Evolutionary conservation across 2,888 invertebrate species (phyloP), one percentile per base, ranked within the genome.

Genomic region (Eupithecia pulchellata): DNA sequence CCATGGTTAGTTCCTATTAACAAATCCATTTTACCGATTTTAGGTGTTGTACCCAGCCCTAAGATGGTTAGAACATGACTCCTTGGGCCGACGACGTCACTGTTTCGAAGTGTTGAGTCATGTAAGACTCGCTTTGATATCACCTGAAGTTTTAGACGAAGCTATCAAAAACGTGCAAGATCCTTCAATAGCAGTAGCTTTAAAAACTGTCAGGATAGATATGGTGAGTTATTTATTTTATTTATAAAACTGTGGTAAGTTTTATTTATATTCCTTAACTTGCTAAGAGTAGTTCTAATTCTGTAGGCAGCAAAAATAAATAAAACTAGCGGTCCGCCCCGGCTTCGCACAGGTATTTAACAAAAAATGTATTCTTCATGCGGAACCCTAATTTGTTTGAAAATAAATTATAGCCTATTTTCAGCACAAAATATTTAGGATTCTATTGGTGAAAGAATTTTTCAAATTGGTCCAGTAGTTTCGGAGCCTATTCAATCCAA

Each of bases 71-170:
- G 96, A 96, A 77, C 97, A 97, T 83, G 97, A 98, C 84, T 96
- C 97, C 20, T 92, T 96, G 25, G 95, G 96, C 66, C 95, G 99
- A 68, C 95, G 98, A 76, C 96, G 97, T 74, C 97, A 96, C 86
- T 97, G 98, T 74, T 98, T 98, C 86, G 98, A 98, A 90, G 96
- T 98, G 71, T 91, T 99, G 74, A 96, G 96, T 73, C 96, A 97
- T 81, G 96, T 99, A 61, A 95, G 98, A 78, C 95, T 99, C 80
- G 97, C 98, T 2, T 94, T 99, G 58, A 97, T 99, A 78, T 96
- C 98, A 29, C 95, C 97, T 75, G 96, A 96, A 85, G 95, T 97
- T 71, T 94, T 98, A 78, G 97, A 98, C 84, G 95, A 96, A 83
- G 96, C 97, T 25, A 96, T 98, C 55, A 95, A 96, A 80, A 96